Evolutionary conservation across 2,797 vertebrate species (phyloP), one percentile per base, ranked within the genome.

Genomic region (Diceros bicornis): DNA sequence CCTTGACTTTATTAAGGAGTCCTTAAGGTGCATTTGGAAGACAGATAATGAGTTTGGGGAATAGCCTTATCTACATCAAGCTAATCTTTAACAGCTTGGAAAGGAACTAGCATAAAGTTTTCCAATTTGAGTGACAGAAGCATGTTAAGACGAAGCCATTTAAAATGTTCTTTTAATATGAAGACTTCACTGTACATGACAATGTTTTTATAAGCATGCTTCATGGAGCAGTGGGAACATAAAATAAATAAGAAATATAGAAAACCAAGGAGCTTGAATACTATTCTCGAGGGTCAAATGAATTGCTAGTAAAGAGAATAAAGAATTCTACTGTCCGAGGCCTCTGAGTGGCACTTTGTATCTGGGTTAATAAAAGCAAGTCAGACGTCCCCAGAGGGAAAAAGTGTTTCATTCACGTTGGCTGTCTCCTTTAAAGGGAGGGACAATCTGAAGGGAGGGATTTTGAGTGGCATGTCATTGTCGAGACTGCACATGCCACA

Each of bases 1-100:
- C 99, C 99, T 99, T 99, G 99, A 99, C 99, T 99, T 99, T 99
- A 99, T 99, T 98, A 99, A 99, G 98, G 98, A 99, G 98, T 99
- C 99, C 99, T 99, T 98, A 98, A 99, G 99, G 99, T 99, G 98
- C 98, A 98, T 99, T 99, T 99, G 98, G 98, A 99, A 99, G 98
- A 97, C 98, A 98, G 99, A 99, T 99, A 99, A 99, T 99, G 98
- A 99, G 98, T 98, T 99, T 98, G 96, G 99, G 99, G 98, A 99
- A 99, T 99, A 99, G 98, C 95, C 98, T 99, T 98, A 98, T 98
- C 98, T 98, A 98, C 98, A 98, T 98, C 98, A 98, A 99, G 98
- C 99, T 99, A 99, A 99, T 99, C 99, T 99, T 99, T 98, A 99
- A 98, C 98, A 99, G 98, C 99, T 98, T 99, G 98, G 98, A 98